A percentile compares a stretch with the other conserved stretches of the same genome.
Evolutionary conservation across 2,888 invertebrate species (phyloP).

Genomic region (Trachelus iudaicus): DNA sequence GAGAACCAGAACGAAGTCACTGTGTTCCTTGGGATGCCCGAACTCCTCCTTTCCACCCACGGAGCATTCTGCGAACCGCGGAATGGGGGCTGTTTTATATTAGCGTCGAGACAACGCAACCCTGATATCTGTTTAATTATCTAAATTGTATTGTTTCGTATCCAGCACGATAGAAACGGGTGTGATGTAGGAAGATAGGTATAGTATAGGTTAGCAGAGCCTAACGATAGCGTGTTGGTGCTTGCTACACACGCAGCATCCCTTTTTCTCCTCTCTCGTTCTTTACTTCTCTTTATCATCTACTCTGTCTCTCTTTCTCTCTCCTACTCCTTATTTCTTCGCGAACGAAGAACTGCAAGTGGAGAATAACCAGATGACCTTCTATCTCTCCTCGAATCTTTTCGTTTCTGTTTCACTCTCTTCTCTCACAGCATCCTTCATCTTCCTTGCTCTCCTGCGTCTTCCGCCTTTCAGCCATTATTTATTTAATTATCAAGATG

Average conservation of each 20-base stretch:
- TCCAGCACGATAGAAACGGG: conserved; percentile 21
- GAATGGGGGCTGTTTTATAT: conserved; percentile 36
- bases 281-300: conserved; percentile 8
- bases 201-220: not conserved
- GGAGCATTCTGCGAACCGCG: conserved; percentile 1
- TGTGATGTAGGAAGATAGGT: conserved; percentile 6
- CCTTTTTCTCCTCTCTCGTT: conserved; percentile 11
- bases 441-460: conserved; percentile 29
- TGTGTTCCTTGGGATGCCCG: not conserved
- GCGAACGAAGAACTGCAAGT: not conserved
- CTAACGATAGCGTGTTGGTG: conserved; percentile 16
- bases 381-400: conserved; percentile 8
- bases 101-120: conserved; percentile 34
- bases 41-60: not conserved
- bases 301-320: conserved; percentile 3
- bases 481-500: conserved; percentile 27
- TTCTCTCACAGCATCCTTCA: conserved; percentile 29
- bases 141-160: conserved; percentile 52
- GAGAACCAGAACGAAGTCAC: not conserved
- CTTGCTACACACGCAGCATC: conserved; percentile 11
- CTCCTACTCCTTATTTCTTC: conserved; percentile 1
- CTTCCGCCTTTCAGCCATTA: conserved; percentile 37
- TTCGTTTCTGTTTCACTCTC: conserved; percentile 29
- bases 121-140: conserved; percentile 55
- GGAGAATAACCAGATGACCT: conserved; percentile 6